phyloP scores from a whole-genome alignment of 2,888 invertebrate genomes.

The Phortica magna region DNA sequence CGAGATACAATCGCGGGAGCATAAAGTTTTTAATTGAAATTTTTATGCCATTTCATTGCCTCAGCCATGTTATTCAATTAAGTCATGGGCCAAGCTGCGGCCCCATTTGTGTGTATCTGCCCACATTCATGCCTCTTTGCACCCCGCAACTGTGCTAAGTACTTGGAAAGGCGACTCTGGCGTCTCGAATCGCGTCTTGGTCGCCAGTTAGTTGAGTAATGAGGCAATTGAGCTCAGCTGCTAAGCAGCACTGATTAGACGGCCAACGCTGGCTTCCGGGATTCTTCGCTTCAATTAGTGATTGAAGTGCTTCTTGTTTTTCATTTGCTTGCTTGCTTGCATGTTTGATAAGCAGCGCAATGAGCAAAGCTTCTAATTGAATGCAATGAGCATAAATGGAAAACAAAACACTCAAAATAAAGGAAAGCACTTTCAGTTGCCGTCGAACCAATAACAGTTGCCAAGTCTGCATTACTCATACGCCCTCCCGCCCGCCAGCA shows the following conservation, averaged over 20 bases:
- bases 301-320: neutral
- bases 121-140: neutral
- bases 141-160: neutral
- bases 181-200: neutral
- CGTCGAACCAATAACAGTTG: neutral
- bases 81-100: neutral
- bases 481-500: constrained; percentile 33
- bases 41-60: neutral
- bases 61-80: too few relatives aligned
- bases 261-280: constrained; percentile 3
- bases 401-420: neutral
- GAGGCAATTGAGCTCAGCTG: constrained; percentile 60
- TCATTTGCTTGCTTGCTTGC: neutral
- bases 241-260: constrained; percentile 29
- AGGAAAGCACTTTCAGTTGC: neutral
- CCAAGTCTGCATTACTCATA: constrained; percentile 6
- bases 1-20: neutral
- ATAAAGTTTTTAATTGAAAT: neutral
- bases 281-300: constrained; percentile 7
- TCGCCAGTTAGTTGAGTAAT: constrained; percentile 63
- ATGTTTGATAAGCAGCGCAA: neutral
- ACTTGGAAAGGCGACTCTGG: constrained; percentile 30
- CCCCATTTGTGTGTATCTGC: neutral
- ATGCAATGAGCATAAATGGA: neutral
- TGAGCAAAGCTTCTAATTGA: neutral